Evolutionary conservation across 2,888 invertebrate genomes (phyloP).

Genomic region (Drosophila sordidula): DNA sequence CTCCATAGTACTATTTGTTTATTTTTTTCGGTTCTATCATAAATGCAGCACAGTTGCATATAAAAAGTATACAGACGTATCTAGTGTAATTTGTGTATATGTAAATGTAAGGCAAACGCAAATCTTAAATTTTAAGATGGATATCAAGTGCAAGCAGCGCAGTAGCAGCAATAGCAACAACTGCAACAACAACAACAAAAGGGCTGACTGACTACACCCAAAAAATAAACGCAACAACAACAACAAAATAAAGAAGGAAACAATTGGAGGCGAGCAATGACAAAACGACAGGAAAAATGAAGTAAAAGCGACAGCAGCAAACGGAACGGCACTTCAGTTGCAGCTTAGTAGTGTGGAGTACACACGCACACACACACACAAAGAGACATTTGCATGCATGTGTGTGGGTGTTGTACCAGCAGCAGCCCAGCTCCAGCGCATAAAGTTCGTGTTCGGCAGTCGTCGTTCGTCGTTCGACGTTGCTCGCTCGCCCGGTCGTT

Average conservation of each 20-base stretch:
- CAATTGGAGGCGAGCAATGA: constrained; percentile 44
- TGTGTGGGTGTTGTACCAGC: constrained; percentile 58
- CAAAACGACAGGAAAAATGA: constrained; percentile 61
- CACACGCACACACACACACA: constrained; percentile 32
- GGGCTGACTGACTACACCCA: constrained; percentile 62
- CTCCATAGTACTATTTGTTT: constrained; percentile 59
- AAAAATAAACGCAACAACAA: constrained; percentile 36
- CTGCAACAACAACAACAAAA: constrained; percentile 42
- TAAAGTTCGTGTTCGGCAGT: constrained; percentile 56
- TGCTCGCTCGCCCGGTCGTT: constrained; percentile 37
- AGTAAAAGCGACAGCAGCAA: constrained; percentile 54
- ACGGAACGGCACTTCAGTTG: constrained; percentile 63
- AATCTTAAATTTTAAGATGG: constrained; percentile 45
- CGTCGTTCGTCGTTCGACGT: constrained; percentile 42
- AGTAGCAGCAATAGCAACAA: constrained; percentile 25
- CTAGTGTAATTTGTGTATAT: constrained; percentile 43
- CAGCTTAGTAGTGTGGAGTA: constrained; percentile 50
- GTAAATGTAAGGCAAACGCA: constrained; percentile 29
- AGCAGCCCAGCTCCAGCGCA: constrained; percentile 59
- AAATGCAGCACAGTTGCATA: constrained; percentile 41
- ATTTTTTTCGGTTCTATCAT: constrained; percentile 57
- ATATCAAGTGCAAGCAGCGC: constrained; percentile 49
- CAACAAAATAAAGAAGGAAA: constrained; percentile 34
- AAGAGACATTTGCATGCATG: constrained; percentile 65
- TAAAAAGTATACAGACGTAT: constrained; percentile 21